Percentiles rank a stretch among this genome's conserved stretches.
Conservation (phyloP, 2,888 invertebrate species). For the Erebia ligea region DNA sequence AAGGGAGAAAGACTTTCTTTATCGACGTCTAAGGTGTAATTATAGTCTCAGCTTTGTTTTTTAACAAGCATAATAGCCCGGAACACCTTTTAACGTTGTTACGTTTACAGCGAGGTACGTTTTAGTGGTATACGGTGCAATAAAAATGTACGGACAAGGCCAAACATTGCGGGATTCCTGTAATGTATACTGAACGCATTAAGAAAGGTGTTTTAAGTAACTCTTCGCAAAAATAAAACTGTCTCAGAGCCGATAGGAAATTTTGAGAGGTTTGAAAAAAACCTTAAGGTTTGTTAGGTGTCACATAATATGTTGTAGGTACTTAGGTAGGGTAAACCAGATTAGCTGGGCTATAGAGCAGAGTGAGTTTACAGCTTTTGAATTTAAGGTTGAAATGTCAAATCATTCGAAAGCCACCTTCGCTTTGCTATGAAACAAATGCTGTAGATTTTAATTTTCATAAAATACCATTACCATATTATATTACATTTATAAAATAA, state of each 20-base stretch:
- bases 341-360: too few species aligned
- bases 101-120: conserved; percentile 68
- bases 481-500: too few species aligned
- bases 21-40: conserved; percentile 67
- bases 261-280: too few species aligned
- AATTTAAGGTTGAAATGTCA: too few species aligned
- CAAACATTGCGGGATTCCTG: conserved; percentile 77
- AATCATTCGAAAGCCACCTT: too few species aligned
- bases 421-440: too few species aligned
- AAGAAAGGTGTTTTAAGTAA: conserved; percentile 48
- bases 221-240: conserved; percentile 33
- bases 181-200: conserved; percentile 53
- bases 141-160: conserved; percentile 75
- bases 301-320: too few species aligned
- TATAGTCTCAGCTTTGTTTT: conserved; percentile 67
- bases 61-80: conserved; percentile 67
- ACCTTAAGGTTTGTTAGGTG: too few species aligned
- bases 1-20: conserved; percentile 78
- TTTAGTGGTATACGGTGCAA: conserved; percentile 79
- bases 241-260: background rate
- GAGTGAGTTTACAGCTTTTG: too few species aligned
- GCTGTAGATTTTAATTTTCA: too few species aligned
- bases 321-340: too few species aligned
- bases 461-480: too few species aligned
- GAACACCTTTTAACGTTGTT: conserved; percentile 71